phyloP scores from a whole-genome alignment of 2,113 vertebrate genomes.

The Falco punctatus region DNA sequence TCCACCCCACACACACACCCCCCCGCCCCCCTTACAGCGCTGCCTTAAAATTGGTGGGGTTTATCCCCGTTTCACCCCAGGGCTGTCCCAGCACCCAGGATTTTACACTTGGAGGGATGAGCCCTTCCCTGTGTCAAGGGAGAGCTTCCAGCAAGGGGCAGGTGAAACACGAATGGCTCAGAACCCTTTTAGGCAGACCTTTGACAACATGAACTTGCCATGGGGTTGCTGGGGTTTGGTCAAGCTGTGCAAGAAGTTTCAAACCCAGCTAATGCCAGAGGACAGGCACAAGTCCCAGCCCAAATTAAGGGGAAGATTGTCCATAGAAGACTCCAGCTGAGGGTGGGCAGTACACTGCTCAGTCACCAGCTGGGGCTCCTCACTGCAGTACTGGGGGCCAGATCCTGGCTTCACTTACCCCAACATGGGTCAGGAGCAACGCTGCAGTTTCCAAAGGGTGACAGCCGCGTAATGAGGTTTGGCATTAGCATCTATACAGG shows the following conservation, averaged over 20 bases:
- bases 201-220: fast-evolving
- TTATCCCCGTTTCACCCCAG: fast-evolving
- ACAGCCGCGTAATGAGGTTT: fast-evolving
- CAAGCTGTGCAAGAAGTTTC: fast-evolving
- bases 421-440: background rate
- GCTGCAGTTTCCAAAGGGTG: background rate
- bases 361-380: background rate
- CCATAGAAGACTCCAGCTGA: background rate
- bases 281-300: background rate
- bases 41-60: background rate
- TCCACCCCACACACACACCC: no score
- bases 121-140: background rate
- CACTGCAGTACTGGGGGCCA: fast-evolving
- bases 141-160: background rate
- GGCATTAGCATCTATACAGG: background rate
- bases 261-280: background rate
- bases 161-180: background rate
- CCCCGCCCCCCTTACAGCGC: background rate
- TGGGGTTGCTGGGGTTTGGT: background rate
- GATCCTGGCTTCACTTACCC: background rate
- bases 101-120: background rate
- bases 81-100: background rate
- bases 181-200: background rate
- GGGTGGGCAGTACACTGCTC: background rate
- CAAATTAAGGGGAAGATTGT: background rate